These are phyloP conservation scores for Menura novaehollandiae DNA, from an alignment of 2,113 vertebrate genomes.

Conservation along the genomic window DNA sequence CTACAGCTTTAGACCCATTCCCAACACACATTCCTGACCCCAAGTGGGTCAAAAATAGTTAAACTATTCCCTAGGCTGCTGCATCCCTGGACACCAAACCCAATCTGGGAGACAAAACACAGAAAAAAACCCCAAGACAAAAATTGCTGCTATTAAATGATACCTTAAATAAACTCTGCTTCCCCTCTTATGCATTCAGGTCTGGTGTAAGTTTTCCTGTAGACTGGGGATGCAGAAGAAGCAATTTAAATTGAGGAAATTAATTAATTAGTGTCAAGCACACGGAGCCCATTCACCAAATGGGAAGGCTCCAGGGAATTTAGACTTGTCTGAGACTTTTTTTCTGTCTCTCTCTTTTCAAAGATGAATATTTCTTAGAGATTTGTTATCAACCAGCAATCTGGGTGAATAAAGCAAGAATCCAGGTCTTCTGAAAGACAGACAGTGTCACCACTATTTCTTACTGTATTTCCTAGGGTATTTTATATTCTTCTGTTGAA, in stretches of 20 bases:
- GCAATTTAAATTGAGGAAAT: constrained; percentile 38
- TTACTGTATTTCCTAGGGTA: neutral
- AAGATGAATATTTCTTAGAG: neutral
- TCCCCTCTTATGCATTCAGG: neutral
- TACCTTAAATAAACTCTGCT: neutral
- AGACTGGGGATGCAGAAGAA: neutral
- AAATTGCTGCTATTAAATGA: neutral
- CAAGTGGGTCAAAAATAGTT: neutral
- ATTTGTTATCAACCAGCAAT: neutral
- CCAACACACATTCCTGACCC: neutral
- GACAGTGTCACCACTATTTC: neutral
- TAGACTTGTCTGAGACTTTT: neutral
- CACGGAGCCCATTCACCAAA: neutral
- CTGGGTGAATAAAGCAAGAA: neutral
- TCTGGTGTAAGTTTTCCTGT: neutral
- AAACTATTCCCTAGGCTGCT: neutral
- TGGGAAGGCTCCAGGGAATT: neutral
- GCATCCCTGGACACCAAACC: neutral
- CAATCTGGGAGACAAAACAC: neutral
- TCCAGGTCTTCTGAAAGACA: neutral
- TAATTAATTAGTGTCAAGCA: constrained; percentile 49
- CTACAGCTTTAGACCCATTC: neutral
- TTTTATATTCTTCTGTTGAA: neutral
- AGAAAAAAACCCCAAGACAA: neutral
- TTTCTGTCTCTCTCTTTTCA: neutral